Percentiles rank a stretch among this genome's conserved stretches.
Evolutionary conservation across 2,113 vertebrate genomes (phyloP).

Genomic region (Paracyprichromis sp.): DNA sequence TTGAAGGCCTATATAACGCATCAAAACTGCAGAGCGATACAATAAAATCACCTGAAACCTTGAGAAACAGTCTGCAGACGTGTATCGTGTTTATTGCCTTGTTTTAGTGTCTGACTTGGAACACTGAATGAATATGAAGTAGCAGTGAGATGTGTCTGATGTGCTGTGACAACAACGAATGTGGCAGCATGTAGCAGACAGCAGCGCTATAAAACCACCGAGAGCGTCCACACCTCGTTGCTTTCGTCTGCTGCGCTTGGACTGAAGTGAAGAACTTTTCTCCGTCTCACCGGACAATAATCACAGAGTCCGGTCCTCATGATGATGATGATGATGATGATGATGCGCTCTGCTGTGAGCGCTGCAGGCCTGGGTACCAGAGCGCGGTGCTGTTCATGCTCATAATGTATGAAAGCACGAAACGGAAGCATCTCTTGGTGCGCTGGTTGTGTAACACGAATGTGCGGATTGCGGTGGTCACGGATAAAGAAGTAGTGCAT

Average conservation of each 20-base stretch:
- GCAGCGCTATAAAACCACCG: neutral
- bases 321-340: neutral
- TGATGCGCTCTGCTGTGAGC: neutral
- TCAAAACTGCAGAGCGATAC: rapidly evolving
- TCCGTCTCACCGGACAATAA: neutral
- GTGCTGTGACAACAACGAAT: too few relatives aligned
- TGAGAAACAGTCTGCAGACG: neutral
- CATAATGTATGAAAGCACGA: neutral
- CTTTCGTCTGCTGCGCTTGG: neutral
- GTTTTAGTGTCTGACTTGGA: rapidly evolving
- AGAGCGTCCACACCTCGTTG: neutral
- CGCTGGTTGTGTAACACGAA: neutral
- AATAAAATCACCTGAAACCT: rapidly evolving
- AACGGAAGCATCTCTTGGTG: neutral
- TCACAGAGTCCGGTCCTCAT: neutral
- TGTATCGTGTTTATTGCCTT: rapidly evolving
- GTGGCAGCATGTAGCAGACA: neutral
- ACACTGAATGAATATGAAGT: neutral
- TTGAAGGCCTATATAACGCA: neutral
- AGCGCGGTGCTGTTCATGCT: neutral
- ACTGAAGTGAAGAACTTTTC: neutral
- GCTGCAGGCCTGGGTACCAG: neutral
- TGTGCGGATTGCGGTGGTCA: neutral
- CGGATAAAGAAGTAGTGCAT: neutral
- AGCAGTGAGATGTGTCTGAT: neutral